Percentiles rank a stretch among this genome's conserved stretches.
phyloP scores from a whole-genome alignment of 1,140 invertebrate species.

The Patella vulgata region DNA sequence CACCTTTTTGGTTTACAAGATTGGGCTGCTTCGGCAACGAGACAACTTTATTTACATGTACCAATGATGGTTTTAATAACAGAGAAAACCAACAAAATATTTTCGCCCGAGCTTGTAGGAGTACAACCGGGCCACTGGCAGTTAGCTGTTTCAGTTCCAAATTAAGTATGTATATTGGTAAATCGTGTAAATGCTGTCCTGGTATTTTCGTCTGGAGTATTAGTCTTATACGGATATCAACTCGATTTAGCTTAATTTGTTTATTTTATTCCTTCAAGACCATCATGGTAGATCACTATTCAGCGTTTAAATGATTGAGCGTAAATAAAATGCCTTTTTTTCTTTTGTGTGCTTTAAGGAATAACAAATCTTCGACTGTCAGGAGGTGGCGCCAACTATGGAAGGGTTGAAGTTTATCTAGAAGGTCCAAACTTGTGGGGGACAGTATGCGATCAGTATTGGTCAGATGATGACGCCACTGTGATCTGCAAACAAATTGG shows the following conservation, averaged over 20 bases:
- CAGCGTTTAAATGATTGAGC: too few relatives aligned
- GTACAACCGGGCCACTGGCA: too few relatives aligned
- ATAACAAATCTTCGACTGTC: conserved; percentile 25
- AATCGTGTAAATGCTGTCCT: too few relatives aligned
- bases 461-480: conserved; percentile 29
- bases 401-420: conserved; percentile 32
- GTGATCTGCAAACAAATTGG: conserved; percentile 32
- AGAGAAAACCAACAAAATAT: conserved; percentile 25
- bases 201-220: too few relatives aligned
- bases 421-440: conserved; percentile 30
- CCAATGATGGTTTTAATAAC: conserved; percentile 38
- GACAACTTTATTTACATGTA: conserved; percentile 27
- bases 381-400: conserved; percentile 14
- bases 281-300: too few relatives aligned
- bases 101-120: conserved; percentile 41
- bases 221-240: too few relatives aligned
- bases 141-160: conserved; percentile 43
- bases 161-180: conserved; percentile 37
- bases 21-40: conserved; percentile 36
- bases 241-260: too few relatives aligned
- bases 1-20: conserved; percentile 29
- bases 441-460: conserved; percentile 36
- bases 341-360: too few relatives aligned
- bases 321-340: too few relatives aligned
- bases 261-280: too few relatives aligned